These are phyloP conservation scores for Trematocara zebra DNA, from an alignment of 2,113 vertebrate species.

Conservation along the genomic window DNA sequence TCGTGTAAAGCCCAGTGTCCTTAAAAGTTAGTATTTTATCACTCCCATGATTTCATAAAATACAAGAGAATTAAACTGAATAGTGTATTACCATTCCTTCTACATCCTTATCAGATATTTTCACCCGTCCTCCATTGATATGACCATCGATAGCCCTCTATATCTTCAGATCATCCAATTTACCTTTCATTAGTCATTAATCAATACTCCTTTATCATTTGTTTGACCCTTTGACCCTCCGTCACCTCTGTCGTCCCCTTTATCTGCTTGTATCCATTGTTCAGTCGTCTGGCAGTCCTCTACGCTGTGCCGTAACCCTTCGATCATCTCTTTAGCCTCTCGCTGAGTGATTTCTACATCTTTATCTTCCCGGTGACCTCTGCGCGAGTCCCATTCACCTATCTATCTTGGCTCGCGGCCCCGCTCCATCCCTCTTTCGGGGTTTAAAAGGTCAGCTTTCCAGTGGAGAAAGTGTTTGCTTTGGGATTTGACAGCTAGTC, in stretches of 20 bases:
- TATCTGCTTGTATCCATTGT: neutral
- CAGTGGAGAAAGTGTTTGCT: neutral
- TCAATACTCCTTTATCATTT: neutral
- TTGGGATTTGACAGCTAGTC: neutral
- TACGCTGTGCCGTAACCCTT: neutral
- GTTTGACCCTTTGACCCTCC: too few species aligned
- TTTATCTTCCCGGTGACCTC: neutral
- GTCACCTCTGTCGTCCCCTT: neutral
- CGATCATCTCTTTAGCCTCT: neutral
- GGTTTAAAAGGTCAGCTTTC: neutral
- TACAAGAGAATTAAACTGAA: accelerated
- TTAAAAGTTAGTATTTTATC: neutral
- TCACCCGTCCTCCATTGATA: neutral
- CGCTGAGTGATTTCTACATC: neutral
- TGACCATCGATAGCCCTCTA: neutral
- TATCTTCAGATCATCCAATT: neutral
- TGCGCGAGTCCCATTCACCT: neutral
- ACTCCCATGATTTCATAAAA: neutral
- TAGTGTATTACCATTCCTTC: neutral
- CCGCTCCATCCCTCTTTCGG: neutral
- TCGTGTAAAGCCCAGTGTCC: neutral
- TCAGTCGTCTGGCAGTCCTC: neutral
- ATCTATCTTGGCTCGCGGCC: neutral
- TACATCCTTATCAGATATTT: neutral
- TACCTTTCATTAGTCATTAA: neutral